phyloP scores from a whole-genome alignment of 2,797 vertebrate species.

The Galaxias olidus region DNA sequence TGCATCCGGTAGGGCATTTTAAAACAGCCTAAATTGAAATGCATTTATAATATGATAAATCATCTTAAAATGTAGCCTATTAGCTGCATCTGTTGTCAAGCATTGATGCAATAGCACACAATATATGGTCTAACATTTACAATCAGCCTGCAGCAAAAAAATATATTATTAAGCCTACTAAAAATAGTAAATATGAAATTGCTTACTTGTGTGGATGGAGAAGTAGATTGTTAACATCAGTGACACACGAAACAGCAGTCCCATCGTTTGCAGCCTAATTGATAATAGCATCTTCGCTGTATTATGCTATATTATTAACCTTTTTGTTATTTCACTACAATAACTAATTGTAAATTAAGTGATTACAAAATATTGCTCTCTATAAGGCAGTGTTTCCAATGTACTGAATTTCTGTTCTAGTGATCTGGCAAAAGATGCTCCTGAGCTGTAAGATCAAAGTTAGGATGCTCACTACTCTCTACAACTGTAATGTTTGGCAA shows the following conservation, averaged over 20 bases:
- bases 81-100: not conserved
- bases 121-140: not conserved
- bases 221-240: conserved; percentile 49
- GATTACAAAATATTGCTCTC: not conserved
- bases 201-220: conserved; percentile 66
- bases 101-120: not conserved
- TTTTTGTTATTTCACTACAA: no score
- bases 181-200: not conserved
- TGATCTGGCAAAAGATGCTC: conserved; percentile 1
- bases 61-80: not conserved
- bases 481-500: conserved; percentile 63
- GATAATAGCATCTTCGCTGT: conserved; percentile 15
- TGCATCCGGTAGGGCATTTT: conserved; percentile 44
- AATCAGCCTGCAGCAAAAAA: not conserved
- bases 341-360: no score
- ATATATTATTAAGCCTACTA: no score
- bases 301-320: no score
- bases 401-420: not conserved
- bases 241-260: conserved; percentile 22
- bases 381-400: not conserved
- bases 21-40: conserved; percentile 14
- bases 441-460: conserved; percentile 11
- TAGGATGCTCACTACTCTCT: conserved; percentile 41
- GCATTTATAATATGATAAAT: not conserved
- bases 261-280: conserved; percentile 47